These are phyloP conservation scores for Marcusenius ussheri DNA, from an alignment of 2,113 vertebrate species.

Conservation along the genomic window DNA sequence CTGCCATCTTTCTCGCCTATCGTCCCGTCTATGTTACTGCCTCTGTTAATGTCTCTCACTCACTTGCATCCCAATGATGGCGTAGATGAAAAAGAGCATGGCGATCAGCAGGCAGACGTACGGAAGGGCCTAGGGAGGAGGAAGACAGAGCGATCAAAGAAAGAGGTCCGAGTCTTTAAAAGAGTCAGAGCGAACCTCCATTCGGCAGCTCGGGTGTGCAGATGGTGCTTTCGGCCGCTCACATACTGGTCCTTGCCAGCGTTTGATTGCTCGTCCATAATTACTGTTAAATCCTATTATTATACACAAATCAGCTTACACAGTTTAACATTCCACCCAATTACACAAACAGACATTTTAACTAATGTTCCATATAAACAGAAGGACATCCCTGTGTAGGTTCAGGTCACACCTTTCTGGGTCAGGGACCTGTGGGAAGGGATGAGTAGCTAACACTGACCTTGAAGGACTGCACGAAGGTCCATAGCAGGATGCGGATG, in stretches of 20 bases:
- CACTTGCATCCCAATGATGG: conserved; percentile 98
- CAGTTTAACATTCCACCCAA: background rate
- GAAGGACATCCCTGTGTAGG: background rate
- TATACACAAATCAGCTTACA: background rate
- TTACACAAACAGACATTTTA: background rate
- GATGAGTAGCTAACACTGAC: conserved; percentile 40
- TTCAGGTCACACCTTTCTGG: background rate
- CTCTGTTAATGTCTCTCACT: background rate
- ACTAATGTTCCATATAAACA: background rate
- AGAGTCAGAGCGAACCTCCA: background rate
- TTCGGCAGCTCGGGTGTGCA: background rate
- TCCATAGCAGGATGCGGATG: conserved; percentile 95
- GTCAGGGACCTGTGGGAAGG: background rate
- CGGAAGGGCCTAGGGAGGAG: conserved; percentile 76
- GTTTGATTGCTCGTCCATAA: background rate
- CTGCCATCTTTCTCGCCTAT: background rate
- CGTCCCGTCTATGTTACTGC: background rate
- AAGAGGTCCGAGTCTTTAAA: background rate
- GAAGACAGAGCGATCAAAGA: conserved; percentile 12
- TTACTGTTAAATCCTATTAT: background rate
- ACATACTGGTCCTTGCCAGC: background rate
- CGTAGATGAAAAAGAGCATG: conserved; percentile 98
- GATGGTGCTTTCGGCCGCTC: background rate
- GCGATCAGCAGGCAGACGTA: conserved; percentile 95
- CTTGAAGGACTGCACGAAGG: conserved; percentile 97